Conservation (phyloP, 2,113 vertebrate genomes). For the Podilymbus podiceps region DNA sequence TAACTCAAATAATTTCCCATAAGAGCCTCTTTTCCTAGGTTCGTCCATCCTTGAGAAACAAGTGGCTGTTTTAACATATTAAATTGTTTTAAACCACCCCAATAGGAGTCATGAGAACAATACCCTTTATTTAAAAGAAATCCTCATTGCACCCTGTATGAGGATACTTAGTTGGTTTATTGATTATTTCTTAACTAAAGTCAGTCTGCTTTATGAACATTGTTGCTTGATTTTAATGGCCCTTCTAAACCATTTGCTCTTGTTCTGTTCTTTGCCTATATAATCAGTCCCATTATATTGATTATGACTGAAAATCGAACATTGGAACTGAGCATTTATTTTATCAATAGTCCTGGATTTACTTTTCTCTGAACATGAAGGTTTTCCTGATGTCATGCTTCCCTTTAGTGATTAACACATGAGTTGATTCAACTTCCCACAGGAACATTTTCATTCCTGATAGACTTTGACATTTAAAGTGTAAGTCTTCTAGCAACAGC, state of each 20-base stretch:
- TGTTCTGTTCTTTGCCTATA: neutral
- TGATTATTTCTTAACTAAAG: neutral
- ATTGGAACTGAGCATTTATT: neutral
- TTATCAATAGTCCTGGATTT: neutral
- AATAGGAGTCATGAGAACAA: neutral
- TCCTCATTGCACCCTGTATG: neutral
- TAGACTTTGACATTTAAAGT: conserved; percentile 36
- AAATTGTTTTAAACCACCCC: neutral
- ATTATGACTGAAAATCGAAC: neutral
- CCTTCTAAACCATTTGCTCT: neutral
- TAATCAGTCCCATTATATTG: neutral
- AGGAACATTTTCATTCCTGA: conserved; percentile 16
- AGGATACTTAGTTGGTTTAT: neutral
- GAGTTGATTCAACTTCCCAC: conserved; percentile 29
- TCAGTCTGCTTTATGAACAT: neutral
- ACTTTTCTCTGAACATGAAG: neutral
- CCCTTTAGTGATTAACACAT: neutral
- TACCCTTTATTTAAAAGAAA: neutral
- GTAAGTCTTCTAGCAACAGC: neutral
- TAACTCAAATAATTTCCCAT: neutral
- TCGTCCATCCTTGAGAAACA: neutral
- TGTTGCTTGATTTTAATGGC: neutral
- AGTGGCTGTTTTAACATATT: neutral
- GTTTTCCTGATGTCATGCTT: neutral
- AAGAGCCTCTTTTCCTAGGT: neutral